Base-by-base conservation (phyloP, 2,113 vertebrate genomes). In the Rhodinocichla rosea region DNA sequence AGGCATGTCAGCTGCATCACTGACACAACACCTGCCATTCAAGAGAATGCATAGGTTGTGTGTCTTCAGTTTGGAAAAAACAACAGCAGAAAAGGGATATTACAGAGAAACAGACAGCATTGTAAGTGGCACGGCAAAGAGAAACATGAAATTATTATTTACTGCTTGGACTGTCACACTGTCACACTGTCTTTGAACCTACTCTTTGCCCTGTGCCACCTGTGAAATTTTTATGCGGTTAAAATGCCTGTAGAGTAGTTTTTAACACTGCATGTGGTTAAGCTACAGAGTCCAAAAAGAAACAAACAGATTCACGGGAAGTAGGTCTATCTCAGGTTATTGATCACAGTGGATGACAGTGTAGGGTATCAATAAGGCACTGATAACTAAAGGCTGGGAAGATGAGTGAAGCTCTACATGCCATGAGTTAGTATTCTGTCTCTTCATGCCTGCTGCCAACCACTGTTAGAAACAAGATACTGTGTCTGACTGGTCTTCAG, bases 1-100 rank as follows among this genome's bases (percentile, higher is more conserved):
- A 53, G n/a, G 19, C 0, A 0, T n/a, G 11, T 30, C n/a, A 57
- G 8, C 32, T 6, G 4, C n/a, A 24, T 20, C 39, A 32, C 22
- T 30, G 67, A 24, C 53, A 76, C 15, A 73, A 18, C 42, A 60
- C 8, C 64, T 81, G 15, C 33, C 28, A n/a, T 62, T 88, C 67
- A 64, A 73, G 64, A 74, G 24, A 77, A 81, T 65, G 22, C 13
- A 49, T 26, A 49, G 10, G 14, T 47, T 60, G 15, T 18, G 39
- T 14, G 9, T 39, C 45, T 52, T 73, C 10, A 35, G 16, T 56
- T 65, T 44, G n/a, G 45, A 73, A 60, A 19, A 63, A 23, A 26
- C 42, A 33, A 15, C 9, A 47, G 28, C 15, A 37, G 22, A 57
- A 83, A 67, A n/a, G 21, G 39, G 23, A 16, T 3, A 33, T 49